Evolutionary conservation across 2,113 vertebrate genomes (phyloP).

Genomic region (Oplegnathus fasciatus): DNA sequence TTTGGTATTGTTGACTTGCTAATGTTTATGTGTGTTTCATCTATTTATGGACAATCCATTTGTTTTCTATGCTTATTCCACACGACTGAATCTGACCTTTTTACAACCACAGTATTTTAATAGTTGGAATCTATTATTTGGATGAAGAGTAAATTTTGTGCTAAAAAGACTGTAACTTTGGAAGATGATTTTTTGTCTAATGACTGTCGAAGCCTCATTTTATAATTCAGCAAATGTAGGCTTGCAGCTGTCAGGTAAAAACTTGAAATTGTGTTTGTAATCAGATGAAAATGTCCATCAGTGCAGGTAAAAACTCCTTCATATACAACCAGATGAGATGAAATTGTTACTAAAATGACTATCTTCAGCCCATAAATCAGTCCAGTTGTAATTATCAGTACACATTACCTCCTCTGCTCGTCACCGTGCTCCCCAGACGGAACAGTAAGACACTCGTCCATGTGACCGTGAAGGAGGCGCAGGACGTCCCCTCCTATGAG

Average conservation of each 20-base stretch:
- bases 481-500: constrained; percentile 96
- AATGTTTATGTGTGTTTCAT: too few relatives aligned
- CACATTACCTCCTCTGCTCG: constrained; percentile 91
- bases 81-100: too few relatives aligned
- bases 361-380: neutral
- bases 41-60: too few relatives aligned
- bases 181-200: too few relatives aligned
- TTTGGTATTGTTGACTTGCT: neutral
- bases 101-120: too few relatives aligned
- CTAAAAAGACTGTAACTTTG: too few relatives aligned
- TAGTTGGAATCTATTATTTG: too few relatives aligned
- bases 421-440: constrained; percentile 94
- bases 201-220: neutral
- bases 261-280: neutral
- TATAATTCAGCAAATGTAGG: neutral
- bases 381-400: neutral
- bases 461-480: constrained; percentile 94
- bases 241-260: neutral
- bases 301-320: neutral
- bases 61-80: too few relatives aligned
- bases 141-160: too few relatives aligned
- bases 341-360: neutral
- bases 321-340: neutral
- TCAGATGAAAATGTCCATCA: neutral
- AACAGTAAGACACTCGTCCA: constrained; percentile 98